Evolutionary conservation across 1,140 invertebrate genomes (phyloP), one percentile per base, ranked within the genome.

Genomic region (Radopholus similis): DNA sequence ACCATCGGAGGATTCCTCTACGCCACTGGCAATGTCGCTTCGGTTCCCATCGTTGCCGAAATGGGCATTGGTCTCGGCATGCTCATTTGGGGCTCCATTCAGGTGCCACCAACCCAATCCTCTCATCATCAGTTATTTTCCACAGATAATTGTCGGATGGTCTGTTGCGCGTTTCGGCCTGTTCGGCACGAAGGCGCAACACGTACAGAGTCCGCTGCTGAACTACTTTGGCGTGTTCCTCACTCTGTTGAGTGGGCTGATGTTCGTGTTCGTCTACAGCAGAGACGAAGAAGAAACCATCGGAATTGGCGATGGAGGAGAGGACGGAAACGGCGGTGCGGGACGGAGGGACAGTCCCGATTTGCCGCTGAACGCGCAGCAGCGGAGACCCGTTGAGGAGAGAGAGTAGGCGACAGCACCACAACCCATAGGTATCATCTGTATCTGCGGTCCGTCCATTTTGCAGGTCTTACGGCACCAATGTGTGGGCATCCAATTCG

Each of bases 141-240:
- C 71, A 64, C 30, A 78, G 78, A 70, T 78, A 11, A 64, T 73
- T 4, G 78, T 81, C 21, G 77, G 77, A 15, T 79, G 78, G 78
- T 69, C 72, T 60, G 73, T 81, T 21, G 77, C 77, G 37, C 72
- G 75, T 34, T 79, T 80, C 59, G 77, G 77, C 18, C 55, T 79
- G 28, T 81, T 81, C 49, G 66, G 70, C 4, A 76, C 74, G 34
- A 64, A 79, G 8, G 35, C 68, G 3, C 76, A 81, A 53, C 49
- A 65, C 11, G 68, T 76, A 1, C 35, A 67, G 47, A 69, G 76
- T 34, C 47, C 59, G 23, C 26, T 66, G 21, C 30, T 79, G 40
- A 79, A 79, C 40, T 78, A 73, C 60, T 35, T 71, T n/a, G 77
- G 77, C 23, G 49, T 79, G 26, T 67, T 56, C 13, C 30, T 81